Percentiles rank a stretch among this genome's conserved stretches.
These are phyloP conservation scores for Torymus texanus DNA, from an alignment of 2,888 invertebrate genomes.

Conservation along the genomic window DNA sequence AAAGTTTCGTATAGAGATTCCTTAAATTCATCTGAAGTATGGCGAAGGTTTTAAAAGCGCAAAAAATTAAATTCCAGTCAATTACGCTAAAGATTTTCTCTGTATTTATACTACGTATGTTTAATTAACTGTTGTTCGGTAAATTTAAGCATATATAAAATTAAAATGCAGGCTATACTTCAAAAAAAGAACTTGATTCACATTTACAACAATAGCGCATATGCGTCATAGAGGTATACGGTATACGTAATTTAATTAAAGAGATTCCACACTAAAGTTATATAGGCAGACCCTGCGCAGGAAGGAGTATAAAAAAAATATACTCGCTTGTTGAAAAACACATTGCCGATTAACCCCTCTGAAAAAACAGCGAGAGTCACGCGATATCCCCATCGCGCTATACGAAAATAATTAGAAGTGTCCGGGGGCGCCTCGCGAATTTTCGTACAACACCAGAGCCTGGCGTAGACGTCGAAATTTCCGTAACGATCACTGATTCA, in stretches of 20 bases:
- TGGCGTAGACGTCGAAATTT: conserved; percentile 19
- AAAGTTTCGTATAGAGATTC: conserved; percentile 1
- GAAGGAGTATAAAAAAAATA: conserved; percentile 1
- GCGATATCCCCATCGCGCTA: conserved; percentile 31
- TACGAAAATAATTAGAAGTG: conserved; percentile 45
- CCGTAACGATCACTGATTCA: conserved; percentile 17
- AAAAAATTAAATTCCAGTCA: too few species aligned
- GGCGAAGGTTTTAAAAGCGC: too few species aligned
- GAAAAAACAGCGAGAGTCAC: conserved; percentile 30
- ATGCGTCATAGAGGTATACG: background rate
- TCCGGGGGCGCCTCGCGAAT: conserved; percentile 6
- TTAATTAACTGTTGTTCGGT: background rate
- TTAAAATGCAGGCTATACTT: background rate
- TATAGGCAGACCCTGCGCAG: background rate
- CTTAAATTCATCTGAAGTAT: background rate
- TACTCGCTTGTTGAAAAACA: background rate
- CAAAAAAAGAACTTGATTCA: background rate
- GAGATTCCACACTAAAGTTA: background rate
- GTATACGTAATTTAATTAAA: conserved; percentile 27
- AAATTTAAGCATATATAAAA: background rate
- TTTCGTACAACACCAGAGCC: background rate
- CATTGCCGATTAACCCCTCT: conserved; percentile 10
- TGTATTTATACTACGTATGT: too few species aligned
- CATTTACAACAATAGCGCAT: background rate
- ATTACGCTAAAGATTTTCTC: too few species aligned